Evolutionary conservation across 2,797 vertebrate species (phyloP).

Genomic region (Florisuga fusca): DNA sequence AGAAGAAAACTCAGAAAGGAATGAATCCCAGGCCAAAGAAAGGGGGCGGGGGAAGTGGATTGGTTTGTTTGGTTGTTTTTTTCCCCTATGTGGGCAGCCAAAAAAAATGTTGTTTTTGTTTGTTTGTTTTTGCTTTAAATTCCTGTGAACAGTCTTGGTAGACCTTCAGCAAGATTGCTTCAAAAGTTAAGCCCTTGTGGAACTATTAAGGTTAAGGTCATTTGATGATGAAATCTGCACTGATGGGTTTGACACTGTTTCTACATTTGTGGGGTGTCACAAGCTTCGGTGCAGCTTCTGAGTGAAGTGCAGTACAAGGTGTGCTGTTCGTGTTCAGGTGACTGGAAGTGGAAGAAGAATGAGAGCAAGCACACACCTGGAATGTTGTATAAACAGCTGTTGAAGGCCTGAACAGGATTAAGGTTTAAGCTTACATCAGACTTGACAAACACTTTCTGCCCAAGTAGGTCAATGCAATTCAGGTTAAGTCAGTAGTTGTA

Average conservation of each 20-base stretch:
- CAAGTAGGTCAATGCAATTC: conserved; percentile 67
- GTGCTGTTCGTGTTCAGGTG: neutral
- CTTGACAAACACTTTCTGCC: conserved; percentile 60
- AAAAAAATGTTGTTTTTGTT: no score
- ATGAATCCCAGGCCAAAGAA: neutral
- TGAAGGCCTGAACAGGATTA: conserved; percentile 4
- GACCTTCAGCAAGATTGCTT: neutral
- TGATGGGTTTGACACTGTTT: neutral
- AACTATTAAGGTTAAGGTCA: neutral
- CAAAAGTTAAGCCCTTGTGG: neutral
- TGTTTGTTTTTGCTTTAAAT: neutral
- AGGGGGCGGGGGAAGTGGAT: no score
- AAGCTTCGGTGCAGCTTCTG: neutral
- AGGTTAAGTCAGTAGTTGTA: conserved; percentile 59
- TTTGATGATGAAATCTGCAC: neutral
- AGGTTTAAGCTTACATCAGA: conserved; percentile 33
- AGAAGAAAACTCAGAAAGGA: neutral
- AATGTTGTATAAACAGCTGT: neutral
- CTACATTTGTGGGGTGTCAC: fast-evolving
- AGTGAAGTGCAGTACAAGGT: fast-evolving
- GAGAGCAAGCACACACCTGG: conserved; percentile 14
- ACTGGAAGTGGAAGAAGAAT: neutral
- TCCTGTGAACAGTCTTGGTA: neutral
- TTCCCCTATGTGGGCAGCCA: neutral
- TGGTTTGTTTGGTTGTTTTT: neutral